Conservation (phyloP, 2,888 invertebrate genomes). For the Amphipyra berbera region DNA sequence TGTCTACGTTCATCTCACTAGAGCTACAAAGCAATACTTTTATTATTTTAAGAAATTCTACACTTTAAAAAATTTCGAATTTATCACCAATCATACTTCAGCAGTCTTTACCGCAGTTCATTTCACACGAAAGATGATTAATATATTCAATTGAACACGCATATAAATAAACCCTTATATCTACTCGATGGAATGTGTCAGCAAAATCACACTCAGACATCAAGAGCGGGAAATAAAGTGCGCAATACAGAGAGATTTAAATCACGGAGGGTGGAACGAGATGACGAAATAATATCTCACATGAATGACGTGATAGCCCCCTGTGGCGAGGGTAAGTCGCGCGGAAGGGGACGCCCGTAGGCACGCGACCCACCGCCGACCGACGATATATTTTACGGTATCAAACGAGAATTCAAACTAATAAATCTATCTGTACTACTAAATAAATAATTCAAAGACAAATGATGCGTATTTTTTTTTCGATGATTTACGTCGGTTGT, state of each 20-base stretch:
- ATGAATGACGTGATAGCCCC: slow-evolving; percentile 73
- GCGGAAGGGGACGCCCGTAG: slow-evolving; percentile 67
- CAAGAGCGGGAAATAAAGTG: slow-evolving; percentile 75
- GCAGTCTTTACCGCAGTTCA: background rate
- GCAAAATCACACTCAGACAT: slow-evolving; percentile 41
- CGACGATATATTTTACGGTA: slow-evolving; percentile 61
- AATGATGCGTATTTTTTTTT: slow-evolving; percentile 34
- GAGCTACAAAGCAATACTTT: too few relatives aligned
- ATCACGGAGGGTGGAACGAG: slow-evolving; percentile 66
- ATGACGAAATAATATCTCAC: slow-evolving; percentile 78
- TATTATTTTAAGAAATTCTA: too few relatives aligned
- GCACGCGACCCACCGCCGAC: slow-evolving; percentile 59
- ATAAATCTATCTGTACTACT: slow-evolving; percentile 50
- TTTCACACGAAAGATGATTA: background rate
- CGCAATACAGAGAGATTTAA: slow-evolving; percentile 74
- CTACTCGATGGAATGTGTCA: slow-evolving; percentile 45
- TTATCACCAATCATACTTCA: too few relatives aligned
- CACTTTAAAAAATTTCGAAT: too few relatives aligned
- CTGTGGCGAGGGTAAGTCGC: slow-evolving; percentile 72
- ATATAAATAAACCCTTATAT: slow-evolving; percentile 25
- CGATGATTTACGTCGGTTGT: slow-evolving; percentile 19
- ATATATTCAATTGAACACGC: slow-evolving; percentile 22
- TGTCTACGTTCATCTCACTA: too few relatives aligned
- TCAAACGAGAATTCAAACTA: slow-evolving; percentile 53
- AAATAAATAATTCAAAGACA: slow-evolving; percentile 36